Base-by-base conservation (phyloP, 2,888 invertebrate genomes). In the Chaitophorus viminalis region DNA sequence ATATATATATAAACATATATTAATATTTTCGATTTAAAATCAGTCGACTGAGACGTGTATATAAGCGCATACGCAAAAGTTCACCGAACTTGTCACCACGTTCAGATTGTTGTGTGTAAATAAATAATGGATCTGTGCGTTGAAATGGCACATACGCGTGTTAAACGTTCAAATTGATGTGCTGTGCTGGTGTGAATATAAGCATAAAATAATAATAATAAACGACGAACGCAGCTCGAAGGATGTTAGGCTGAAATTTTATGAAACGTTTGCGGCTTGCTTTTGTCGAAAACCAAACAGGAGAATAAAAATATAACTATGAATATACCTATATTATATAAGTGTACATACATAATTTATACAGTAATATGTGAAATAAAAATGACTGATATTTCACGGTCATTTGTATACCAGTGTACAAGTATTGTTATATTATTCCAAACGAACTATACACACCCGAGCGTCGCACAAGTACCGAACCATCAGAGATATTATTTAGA, bases 11-110 rank as follows among this genome's bases (percentile, higher is more conserved):
- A 31, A 31, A 70, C 31, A 25, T 70, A 36, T 83, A 84, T 76
- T 76, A 46, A 70, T 82, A 76, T 84, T 65, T 65, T 39, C 39
- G 65, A 29, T 46, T 65, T 76, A 31, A 39, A 76, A 76, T 84
- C 84, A 76, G 76, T 46, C 84, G 76, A 76, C 84, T 46, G 76
- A 75, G 46, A 76, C 84, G 60, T 31, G 54, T 54, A 72, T n/a
- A n/a, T n/a, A 11, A 39, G 52, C 36, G 82, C 46, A 70, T 46
- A 25, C 70, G 82, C 25, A 70, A 84, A 84, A 84, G 84, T 84
- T 84, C 84, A 84, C 36, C 39, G 76, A 84, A 84, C 84, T 84
- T 75, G 60, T 70, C 52, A 31, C 70, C 14, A 21, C 1, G 31
- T 65, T 79, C 36, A 36, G n/a, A 65, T 79, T 0, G 70, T 70